Conservation (phyloP, 2,797 vertebrate genomes). For the Borostomias antarcticus region DNA sequence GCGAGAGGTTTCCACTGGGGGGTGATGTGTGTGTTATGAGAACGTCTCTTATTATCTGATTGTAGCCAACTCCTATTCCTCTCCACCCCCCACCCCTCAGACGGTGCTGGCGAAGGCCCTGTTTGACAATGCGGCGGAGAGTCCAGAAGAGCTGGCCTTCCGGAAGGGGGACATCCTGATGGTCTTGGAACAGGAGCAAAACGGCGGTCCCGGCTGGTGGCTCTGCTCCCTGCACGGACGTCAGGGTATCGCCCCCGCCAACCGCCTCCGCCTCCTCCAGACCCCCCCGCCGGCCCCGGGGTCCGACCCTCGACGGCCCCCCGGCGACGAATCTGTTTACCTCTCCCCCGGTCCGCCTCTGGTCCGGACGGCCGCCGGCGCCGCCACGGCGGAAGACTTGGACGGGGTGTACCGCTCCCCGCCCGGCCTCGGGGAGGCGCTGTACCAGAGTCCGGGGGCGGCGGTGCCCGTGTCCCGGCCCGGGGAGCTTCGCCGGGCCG, state of each 20-base stretch:
- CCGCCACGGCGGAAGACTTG: constrained; percentile 58
- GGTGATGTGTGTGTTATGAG: no score
- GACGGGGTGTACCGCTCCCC: constrained; percentile 76
- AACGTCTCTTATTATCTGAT: no score
- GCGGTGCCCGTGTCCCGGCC: constrained; percentile 47
- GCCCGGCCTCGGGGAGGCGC: constrained; percentile 58
- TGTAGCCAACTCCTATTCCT: no score
- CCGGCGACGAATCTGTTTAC: constrained; percentile 73
- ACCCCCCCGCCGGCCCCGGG: constrained; percentile 55
- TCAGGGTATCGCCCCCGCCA: constrained; percentile 91
- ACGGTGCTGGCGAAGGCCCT: constrained; percentile 89
- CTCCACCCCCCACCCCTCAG: constrained; percentile 59
- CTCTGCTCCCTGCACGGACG: constrained; percentile 89
- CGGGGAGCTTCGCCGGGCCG: constrained; percentile 66
- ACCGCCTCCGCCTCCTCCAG: constrained; percentile 86
- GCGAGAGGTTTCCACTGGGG: no score
- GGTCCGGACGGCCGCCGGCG: constrained; percentile 32
- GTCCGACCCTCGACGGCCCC: constrained; percentile 45
- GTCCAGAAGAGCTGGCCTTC: constrained; percentile 90
- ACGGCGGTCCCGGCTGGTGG: constrained; percentile 86
- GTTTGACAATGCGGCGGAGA: constrained; percentile 91
- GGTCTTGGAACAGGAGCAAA: constrained; percentile 84
- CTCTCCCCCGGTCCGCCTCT: constrained; percentile 58
- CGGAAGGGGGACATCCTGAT: constrained; percentile 90
- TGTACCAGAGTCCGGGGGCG: constrained; percentile 63